Evolutionary conservation across 2,888 invertebrate genomes (phyloP).

Genomic region (Liposcelis brunnea): DNA sequence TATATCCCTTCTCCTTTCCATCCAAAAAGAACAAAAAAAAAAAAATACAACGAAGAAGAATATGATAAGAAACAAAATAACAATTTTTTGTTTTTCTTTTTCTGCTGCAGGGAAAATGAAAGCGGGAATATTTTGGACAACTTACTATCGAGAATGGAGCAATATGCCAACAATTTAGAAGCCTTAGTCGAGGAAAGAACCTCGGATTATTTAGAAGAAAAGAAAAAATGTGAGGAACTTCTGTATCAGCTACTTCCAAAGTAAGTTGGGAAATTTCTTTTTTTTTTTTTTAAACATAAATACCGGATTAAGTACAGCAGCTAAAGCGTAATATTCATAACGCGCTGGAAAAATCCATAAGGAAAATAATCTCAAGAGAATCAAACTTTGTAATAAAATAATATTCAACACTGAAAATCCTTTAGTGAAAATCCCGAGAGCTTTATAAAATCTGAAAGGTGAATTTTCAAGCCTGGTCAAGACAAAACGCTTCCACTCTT

Average conservation of each 20-base stretch:
- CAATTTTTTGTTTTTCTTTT: conserved; percentile 9
- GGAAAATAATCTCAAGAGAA: conserved; percentile 16
- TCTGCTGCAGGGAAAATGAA: conserved; percentile 56
- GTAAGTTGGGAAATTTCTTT: conserved; percentile 37
- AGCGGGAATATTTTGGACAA: conserved; percentile 91
- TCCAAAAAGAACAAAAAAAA: no score
- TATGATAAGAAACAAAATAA: no score
- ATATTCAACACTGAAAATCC: background rate
- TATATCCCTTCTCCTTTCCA: no score
- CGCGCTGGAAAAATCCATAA: conserved; percentile 28
- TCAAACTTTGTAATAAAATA: no score
- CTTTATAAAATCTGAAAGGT: background rate
- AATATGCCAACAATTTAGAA: conserved; percentile 97
- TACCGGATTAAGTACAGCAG: no score
- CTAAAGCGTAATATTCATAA: no score
- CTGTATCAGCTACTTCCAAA: conserved; percentile 91
- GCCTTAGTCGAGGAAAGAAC: conserved; percentile 90
- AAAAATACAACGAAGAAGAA: no score
- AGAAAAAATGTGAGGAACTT: conserved; percentile 92
- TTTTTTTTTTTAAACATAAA: conserved; percentile 12
- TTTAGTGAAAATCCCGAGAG: background rate
- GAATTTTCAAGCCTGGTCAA: no score
- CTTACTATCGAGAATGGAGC: conserved; percentile 92
- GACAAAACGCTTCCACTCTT: no score
- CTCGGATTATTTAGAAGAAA: conserved; percentile 93